Conservation (phyloP, 2,888 invertebrate species). For the Drosophila siamana region DNA sequence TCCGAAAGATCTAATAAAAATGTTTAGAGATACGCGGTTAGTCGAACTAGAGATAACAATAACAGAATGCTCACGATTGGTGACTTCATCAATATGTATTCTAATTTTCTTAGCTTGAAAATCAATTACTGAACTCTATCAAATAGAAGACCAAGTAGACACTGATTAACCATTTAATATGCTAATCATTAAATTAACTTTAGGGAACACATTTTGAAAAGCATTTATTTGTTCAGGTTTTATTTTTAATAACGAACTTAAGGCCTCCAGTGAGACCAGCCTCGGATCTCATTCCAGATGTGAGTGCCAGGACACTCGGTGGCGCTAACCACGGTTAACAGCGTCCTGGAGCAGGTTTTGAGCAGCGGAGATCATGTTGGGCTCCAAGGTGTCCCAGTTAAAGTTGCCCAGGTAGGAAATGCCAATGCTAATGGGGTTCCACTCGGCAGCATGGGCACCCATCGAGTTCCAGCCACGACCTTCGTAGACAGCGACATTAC, state of each 20-base stretch:
- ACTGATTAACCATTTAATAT: conserved; percentile 1
- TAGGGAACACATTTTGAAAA: background rate
- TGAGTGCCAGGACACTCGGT: conserved; percentile 83
- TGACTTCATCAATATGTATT: background rate
- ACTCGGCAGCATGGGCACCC: conserved; percentile 81
- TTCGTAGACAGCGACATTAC: conserved; percentile 83
- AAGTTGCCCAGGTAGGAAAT: conserved; percentile 83
- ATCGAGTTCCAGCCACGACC: conserved; percentile 80
- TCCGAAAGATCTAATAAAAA: background rate
- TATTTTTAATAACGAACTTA: too few species aligned
- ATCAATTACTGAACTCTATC: background rate
- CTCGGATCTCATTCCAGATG: conserved; percentile 78
- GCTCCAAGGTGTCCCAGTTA: conserved; percentile 53
- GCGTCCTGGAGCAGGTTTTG: conserved; percentile 71
- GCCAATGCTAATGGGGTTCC: conserved; percentile 80
- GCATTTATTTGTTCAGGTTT: conserved; percentile 1
- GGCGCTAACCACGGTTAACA: conserved; percentile 71
- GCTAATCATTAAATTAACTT: background rate
- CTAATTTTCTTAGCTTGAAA: background rate
- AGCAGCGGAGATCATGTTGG: conserved; percentile 62
- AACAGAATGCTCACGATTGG: background rate
- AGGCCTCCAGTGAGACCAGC: conserved; percentile 80
- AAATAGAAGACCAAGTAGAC: background rate
- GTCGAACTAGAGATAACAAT: conserved; percentile 4
- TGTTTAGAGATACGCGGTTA: background rate